Conservation (phyloP, 2,888 invertebrate genomes). For the Lamproptera curius region DNA sequence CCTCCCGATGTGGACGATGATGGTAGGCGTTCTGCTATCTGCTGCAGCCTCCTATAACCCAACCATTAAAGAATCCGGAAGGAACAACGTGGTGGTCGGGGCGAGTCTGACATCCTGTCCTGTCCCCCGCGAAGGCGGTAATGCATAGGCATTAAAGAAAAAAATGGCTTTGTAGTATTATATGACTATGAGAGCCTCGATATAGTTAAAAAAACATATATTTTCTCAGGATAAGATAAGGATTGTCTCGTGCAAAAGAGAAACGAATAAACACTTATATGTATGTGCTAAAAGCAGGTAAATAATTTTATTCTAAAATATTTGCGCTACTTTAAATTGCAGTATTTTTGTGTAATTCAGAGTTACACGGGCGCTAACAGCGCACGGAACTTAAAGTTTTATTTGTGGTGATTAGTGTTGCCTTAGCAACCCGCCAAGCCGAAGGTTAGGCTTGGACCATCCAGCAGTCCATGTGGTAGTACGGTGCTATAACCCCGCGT, state of each 20-base stretch:
- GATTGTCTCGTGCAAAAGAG: too few relatives aligned
- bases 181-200: background rate
- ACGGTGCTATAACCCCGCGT: slow-evolving; percentile 39
- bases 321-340: background rate
- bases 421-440: slow-evolving; percentile 55
- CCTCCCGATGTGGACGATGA: too few relatives aligned
- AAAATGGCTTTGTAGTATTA: background rate
- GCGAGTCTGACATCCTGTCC: too few relatives aligned
- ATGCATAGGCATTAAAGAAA: too few relatives aligned
- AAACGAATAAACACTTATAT: background rate
- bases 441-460: slow-evolving; percentile 64
- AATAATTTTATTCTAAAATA: background rate
- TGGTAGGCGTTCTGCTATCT: too few relatives aligned
- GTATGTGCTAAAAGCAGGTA: background rate
- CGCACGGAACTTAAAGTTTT: slow-evolving; percentile 51
- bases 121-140: too few relatives aligned
- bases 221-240: too few relatives aligned
- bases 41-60: too few relatives aligned
- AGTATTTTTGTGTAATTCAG: background rate
- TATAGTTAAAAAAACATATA: background rate
- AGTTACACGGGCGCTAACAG: slow-evolving; percentile 20
- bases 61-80: too few relatives aligned
- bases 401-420: slow-evolving; percentile 73
- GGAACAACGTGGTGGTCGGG: too few relatives aligned
- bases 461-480: slow-evolving; percentile 62